Percentiles rank a stretch among this genome's conserved stretches.
Evolutionary conservation across 35 echinoderm and acorn worm genomes (phyloP).

Genomic region (Heliocidaris erythrogramma): DNA sequence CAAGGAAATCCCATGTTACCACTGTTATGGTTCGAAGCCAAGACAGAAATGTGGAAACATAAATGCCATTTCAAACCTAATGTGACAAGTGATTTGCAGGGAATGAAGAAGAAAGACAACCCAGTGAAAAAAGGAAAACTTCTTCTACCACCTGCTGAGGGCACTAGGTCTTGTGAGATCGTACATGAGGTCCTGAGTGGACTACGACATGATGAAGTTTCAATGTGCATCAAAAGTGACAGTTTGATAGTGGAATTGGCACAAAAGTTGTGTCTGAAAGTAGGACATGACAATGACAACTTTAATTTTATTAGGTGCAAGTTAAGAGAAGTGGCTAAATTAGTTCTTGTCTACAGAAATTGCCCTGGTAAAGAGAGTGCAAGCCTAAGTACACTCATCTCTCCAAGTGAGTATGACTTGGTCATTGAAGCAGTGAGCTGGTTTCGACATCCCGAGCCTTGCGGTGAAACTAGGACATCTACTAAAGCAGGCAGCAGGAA

Average conservation of each 20-base stretch:
- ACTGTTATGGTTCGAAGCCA: neutral
- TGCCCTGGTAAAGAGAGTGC: constrained; percentile 21
- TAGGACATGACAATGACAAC: constrained; percentile 33
- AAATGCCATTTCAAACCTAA: constrained; percentile 20
- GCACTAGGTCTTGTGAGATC: neutral
- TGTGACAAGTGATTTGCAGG: neutral
- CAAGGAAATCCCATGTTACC: neutral
- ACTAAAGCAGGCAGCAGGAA: constrained; percentile 23
- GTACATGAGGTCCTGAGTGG: constrained; percentile 38
- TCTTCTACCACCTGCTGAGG: constrained; percentile 22
- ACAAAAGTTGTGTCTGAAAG: constrained; percentile 27
- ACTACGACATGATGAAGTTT: constrained; percentile 25
- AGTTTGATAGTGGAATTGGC: constrained; percentile 39
- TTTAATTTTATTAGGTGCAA: constrained; percentile 25
- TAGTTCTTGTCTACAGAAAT: constrained; percentile 3
- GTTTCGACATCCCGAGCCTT: constrained; percentile 44
- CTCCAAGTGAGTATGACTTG: neutral
- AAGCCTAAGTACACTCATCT: constrained; percentile 26
- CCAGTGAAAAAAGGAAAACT: constrained; percentile 21
- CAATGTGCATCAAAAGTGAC: constrained; percentile 32
- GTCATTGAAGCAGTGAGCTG: constrained; percentile 42
- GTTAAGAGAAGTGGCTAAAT: constrained; percentile 25
- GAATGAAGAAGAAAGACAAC: constrained; percentile 3
- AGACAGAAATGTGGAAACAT: constrained; percentile 40
- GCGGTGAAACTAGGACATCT: constrained; percentile 43